Evolutionary conservation across 2,113 vertebrate genomes (phyloP), one percentile per base, ranked within the genome.

Genomic region (Equus quagga): DNA sequence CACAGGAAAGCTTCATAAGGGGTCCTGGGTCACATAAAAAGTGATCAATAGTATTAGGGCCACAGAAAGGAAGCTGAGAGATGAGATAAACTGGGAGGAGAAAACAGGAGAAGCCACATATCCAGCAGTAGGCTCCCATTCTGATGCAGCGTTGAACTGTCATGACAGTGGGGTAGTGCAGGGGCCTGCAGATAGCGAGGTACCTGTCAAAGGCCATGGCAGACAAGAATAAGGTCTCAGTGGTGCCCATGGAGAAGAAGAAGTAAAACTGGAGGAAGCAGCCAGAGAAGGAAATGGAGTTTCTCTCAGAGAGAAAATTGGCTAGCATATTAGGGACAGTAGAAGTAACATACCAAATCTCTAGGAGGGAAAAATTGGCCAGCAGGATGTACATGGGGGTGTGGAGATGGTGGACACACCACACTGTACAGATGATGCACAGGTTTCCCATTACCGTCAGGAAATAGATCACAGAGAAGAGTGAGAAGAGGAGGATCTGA

Each of bases 291-390:
- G 76, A 94, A 60, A 97, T 96, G 51, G 36, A 41, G 2, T 51
- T 94, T 36, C 10, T 89, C 8, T 89, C 49, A 44, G 92, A 94
- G 9, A 98, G 81, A 76, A 98, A 70, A 49, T 96, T 97, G 60
- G 80, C 91, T 60, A 98, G 93, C 82, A 98, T 97, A 94, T 69
- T 98, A 26, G 98, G 98, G 87, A 97, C n/a, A 70, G 83, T 60
- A 1, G 86, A 92, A 0, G 51, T 98, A 8, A 97, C 91, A 80
- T 93, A 98, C 69, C 97, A 98, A 62, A 98, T 97, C 75, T 98
- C 97, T 24, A 96, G 80, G 64, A 95, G 88, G 21, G 87, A 89
- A 64, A 89, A 89, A 18, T 89, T 93, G 70, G 70, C 81, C 46
- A 93, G 81, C 18, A 93, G 91, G 91, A 85, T 33, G 13, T 93